Evolutionary conservation across 1,140 invertebrate species (phyloP).

Genomic region (Vollenhovia emeryi): DNA sequence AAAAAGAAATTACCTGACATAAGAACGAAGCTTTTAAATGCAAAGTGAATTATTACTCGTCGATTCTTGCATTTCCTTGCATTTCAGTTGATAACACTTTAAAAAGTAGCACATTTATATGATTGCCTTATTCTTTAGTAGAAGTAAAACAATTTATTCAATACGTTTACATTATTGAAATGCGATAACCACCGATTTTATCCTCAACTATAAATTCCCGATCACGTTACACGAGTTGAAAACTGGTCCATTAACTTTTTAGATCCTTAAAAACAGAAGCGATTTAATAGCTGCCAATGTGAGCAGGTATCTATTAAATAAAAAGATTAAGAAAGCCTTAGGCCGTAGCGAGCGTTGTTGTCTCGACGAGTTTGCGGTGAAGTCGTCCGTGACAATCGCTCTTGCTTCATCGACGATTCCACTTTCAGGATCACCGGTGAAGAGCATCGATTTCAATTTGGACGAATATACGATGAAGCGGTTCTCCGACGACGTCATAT

Average conservation of each 20-base stretch:
- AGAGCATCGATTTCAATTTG: constrained; percentile 88
- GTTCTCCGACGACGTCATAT: constrained; percentile 89
- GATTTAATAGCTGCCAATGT: background rate
- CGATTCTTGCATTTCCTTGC: background rate
- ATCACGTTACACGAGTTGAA: background rate
- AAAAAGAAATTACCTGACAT: no score
- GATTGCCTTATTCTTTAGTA: background rate
- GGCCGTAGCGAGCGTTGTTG: background rate
- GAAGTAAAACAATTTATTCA: background rate
- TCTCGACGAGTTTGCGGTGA: background rate
- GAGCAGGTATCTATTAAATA: background rate
- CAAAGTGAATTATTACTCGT: no score
- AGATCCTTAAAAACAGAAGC: background rate
- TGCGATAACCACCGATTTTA: background rate
- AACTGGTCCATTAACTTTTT: background rate
- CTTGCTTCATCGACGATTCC: background rate
- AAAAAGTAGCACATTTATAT: background rate
- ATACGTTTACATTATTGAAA: background rate
- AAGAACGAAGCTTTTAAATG: no score
- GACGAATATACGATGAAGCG: constrained; percentile 89
- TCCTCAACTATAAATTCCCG: background rate
- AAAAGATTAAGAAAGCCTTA: background rate
- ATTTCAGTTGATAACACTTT: background rate
- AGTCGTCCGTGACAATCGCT: background rate
- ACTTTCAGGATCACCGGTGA: constrained; percentile 88